Conservation (phyloP, 2,888 invertebrate species). For the Isoperla grammatica region DNA sequence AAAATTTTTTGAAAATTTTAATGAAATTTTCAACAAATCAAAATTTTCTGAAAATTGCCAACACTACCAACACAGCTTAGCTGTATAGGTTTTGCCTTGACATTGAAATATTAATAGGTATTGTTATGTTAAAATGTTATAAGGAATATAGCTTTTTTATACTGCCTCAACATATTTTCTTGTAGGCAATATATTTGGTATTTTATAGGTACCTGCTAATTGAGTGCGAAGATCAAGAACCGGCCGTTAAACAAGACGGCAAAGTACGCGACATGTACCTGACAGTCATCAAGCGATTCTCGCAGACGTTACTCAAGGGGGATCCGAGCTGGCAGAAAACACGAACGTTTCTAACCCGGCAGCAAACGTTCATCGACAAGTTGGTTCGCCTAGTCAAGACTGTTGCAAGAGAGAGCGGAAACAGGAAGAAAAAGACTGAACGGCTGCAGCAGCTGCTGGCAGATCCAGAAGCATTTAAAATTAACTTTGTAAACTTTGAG, state of each 20-base stretch:
- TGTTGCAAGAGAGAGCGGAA: conserved; percentile 86
- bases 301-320: conserved; percentile 50
- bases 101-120: too few relatives aligned
- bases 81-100: too few relatives aligned
- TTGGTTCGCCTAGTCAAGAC: conserved; percentile 81
- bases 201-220: conserved; percentile 65
- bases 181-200: background rate
- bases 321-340: conserved; percentile 66
- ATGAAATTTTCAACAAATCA: background rate
- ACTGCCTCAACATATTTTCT: background rate
- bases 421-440: conserved; percentile 83
- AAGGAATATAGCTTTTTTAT: too few relatives aligned
- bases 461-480: conserved; percentile 74
- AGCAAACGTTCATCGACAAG: conserved; percentile 87
- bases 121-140: too few relatives aligned
- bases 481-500: conserved; percentile 85
- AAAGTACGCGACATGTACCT: conserved; percentile 78
- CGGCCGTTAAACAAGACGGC: conserved; percentile 63
- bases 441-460: conserved; percentile 76
- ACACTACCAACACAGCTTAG: too few relatives aligned
- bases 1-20: too few relatives aligned
- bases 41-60: background rate
- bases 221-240: conserved; percentile 87
- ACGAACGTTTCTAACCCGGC: conserved; percentile 70
- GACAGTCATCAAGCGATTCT: conserved; percentile 82